Evolutionary conservation across 2,797 vertebrate genomes (phyloP), one percentile per base, ranked within the genome.

Genomic region (Rhinichthys osculus): DNA sequence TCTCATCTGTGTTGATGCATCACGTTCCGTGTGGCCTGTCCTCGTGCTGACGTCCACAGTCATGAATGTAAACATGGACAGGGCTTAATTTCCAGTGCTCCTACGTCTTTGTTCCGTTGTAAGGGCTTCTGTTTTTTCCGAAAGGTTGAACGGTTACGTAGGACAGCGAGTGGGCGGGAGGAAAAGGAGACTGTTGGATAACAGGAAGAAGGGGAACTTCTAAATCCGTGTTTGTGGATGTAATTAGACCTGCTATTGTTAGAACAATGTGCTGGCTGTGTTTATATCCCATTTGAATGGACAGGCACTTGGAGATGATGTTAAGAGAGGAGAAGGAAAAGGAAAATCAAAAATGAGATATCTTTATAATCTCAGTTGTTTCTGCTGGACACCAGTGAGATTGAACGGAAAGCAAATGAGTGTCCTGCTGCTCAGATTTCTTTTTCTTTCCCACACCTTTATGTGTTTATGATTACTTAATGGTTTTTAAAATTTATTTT

Each of bases 31-130:
- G 38, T 81, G 62, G 57, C 78, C 90, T 88, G 35, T 47, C 81
- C 86, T 82, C 7, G 10, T 35, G 5, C 90, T 95, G 94, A 95
- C 94, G 94, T 96, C 93, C 93, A 89, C 86, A 5, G 83, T 35
- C 27, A 79, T 90, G 91, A 94, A 93, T 94, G 94, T 94, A 90
- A 95, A 95, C 93, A 95, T 62, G 91, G 92, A 91, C 88, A 82
- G 88, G 91, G 91, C 90, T 92, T 91, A 89, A 90, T 89, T 90
- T 83, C 87, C 33, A 90, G 87, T 89, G 89, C 91, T 92, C 90
- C 91, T 91, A 90, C 87, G 57, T 91, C 85, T 83, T 87, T 87
- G 84, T 91, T 89, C 89, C 84, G 72, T 90, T 90, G 91, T 85
- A 86, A 62, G 35, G 85, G 72, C 86, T 88, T 54, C 33, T 92